phyloP scores from a whole-genome alignment of 2,113 vertebrate species.

The Acinonyx jubatus region DNA sequence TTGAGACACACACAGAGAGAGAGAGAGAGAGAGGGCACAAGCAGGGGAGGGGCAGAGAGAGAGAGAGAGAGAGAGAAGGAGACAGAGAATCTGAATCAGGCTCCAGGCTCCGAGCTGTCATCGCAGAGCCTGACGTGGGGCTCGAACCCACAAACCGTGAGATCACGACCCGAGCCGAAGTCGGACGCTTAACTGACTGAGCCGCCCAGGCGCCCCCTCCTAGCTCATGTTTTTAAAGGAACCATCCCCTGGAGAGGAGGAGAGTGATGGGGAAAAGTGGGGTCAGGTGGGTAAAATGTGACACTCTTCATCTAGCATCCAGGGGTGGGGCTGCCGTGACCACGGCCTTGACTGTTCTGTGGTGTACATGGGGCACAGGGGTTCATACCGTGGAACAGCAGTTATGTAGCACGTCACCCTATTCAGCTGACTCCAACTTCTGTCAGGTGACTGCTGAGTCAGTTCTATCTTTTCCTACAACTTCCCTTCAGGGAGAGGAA shows the following conservation, averaged over 20 bases:
- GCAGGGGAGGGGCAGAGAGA: too few species aligned
- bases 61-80: too few species aligned
- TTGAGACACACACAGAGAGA: too few species aligned
- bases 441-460: not conserved
- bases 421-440: not conserved
- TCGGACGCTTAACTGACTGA: too few species aligned
- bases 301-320: not conserved
- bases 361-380: fast-evolving
- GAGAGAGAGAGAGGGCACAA: too few species aligned
- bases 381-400: not conserved
- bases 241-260: not conserved
- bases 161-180: too few species aligned
- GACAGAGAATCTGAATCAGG: too few species aligned
- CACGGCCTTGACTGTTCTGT: not conserved
- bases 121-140: too few species aligned
- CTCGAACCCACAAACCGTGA: too few species aligned
- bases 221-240: not conserved
- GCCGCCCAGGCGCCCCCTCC: not conserved
- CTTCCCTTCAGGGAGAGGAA: not conserved
- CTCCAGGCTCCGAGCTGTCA: too few species aligned
- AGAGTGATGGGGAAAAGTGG: not conserved
- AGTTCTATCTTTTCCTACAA: not conserved
- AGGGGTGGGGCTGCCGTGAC: not conserved
- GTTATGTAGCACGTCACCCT: not conserved
- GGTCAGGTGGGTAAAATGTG: not conserved